Conservation (phyloP, 2,113 vertebrate genomes). For the Microcebus murinus region DNA sequence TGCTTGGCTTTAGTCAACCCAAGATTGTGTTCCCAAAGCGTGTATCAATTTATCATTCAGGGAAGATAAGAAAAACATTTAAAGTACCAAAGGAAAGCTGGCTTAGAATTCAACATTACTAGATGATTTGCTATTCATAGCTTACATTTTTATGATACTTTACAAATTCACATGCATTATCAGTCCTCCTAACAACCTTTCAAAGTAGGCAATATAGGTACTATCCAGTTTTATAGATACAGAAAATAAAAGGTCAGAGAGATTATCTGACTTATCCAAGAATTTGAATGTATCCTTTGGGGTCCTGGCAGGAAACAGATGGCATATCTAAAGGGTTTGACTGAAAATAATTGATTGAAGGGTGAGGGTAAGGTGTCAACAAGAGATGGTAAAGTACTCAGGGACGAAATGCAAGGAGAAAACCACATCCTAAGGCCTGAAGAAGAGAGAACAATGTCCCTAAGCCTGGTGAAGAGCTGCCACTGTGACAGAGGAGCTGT, state of each 20-base stretch:
- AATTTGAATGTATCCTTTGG: not conserved
- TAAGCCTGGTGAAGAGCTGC: not conserved
- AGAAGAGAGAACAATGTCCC: not conserved
- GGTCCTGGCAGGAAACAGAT: not conserved
- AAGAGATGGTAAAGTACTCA: not conserved
- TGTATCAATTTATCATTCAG: not conserved
- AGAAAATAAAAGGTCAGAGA: constrained; percentile 27
- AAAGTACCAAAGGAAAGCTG: constrained; percentile 16
- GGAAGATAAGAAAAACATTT: not conserved
- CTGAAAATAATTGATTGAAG: not conserved
- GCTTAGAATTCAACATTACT: not conserved
- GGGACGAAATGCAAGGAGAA: not conserved
- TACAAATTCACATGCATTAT: not conserved
- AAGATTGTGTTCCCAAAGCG: not conserved
- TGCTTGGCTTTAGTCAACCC: not conserved
- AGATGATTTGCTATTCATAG: not conserved
- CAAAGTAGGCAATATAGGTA: not conserved
- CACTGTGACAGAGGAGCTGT: too few relatives aligned
- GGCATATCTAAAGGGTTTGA: not conserved
- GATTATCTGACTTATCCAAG: not conserved
- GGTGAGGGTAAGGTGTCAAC: not conserved
- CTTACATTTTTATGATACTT: constrained; percentile 1
- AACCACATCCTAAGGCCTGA: not conserved
- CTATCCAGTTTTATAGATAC: not conserved
- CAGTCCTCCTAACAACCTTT: not conserved